Base-by-base conservation (phyloP, 2,888 invertebrate species). In the Zeuzera pyrina region DNA sequence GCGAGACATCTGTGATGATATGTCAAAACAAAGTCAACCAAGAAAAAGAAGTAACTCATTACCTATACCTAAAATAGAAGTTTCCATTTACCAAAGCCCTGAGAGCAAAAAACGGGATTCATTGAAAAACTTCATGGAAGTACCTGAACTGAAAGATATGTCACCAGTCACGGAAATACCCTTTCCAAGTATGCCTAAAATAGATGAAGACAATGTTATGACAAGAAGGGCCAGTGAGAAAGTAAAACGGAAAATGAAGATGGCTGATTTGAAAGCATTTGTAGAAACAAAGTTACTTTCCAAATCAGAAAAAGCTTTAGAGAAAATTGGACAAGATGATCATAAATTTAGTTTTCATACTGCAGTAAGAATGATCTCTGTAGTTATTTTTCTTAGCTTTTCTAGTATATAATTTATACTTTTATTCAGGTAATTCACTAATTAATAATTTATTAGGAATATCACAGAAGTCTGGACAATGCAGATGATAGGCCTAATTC, bases 1-100 rank as follows among this genome's bases (percentile, higher is more conserved):
- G 34, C 87, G 94, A 36, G 95, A 95, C 58, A 94, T 96, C 35
- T 92, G 91, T 48, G 95, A 95, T 57, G 94, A 95, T 52, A 87
- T 88, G 24, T 88, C 90, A 2, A 88, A 89, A 42, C 88, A 91
- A 59, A 89, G 91, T 52, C 91, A 90, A 53, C 91, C 95, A 5
- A 86, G 97, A 34, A 90, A 93, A 58, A 86, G 97, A 31, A 97
- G 97, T 55, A 95, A 94, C 60, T 98, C 97, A 0, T 73, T 97
- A 33, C 97, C 98, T 0, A 94, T 95, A 60, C 95, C 95, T 1
- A 95, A 95, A 79, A 95, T 95, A 37, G 94, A 95, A 70, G 91
- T 95, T 1, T 94, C 95, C 0, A 79, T 93, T 15, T 93, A 93
- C 59, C 92, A 93, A 64, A 92, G 90, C 48, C 90, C 90, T 0